Base-by-base conservation (phyloP, 2,113 vertebrate species). In the Scytalopus superciliaris region DNA sequence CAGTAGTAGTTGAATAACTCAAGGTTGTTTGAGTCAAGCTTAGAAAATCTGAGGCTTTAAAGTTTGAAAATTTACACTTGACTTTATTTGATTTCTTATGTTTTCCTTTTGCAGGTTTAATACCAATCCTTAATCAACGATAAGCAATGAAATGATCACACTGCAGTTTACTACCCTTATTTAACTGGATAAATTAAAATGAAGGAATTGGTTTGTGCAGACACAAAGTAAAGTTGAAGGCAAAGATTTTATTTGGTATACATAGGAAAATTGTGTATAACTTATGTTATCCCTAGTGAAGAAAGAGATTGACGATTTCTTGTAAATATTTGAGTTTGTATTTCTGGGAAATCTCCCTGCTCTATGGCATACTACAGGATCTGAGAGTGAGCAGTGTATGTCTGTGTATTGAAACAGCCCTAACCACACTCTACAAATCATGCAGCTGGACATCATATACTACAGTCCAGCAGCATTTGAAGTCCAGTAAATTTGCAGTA, bases 301-400 rank as follows among this genome's bases (percentile, higher is more conserved):
- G 96, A 89, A 96, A 97, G 90, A 95, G 95, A 97, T 88, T 96
- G 87, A 81, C 11, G 7, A 91, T 76, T 95, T 97, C 91, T 96
- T 97, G 92, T 97, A 98, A 97, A 94, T 98, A 97, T 97, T 97
- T 97, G 93, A 93, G 92, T 97, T 97, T 97, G 96, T 97, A 97
- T 97, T 97, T 96, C 84, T 79, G 95, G 76, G 96, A 96, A 77
- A 92, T 81, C 66, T 90, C 81, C 93, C 90, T 95, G 87, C 89
- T 97, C 76, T 96, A 37, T 97, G 96, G 93, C 92, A 98, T 96
- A 91, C 93, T 96, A 45, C 86, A 97, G 94, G 80, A 96, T 96
- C 95, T 94, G 91, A 95, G 95, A 96, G 73, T 94, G 93, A 97
- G 90, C 89, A 94, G 50, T 93, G 93, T 96, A 33, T 89, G 96